phyloP scores from a whole-genome alignment of 1,140 invertebrate species.

The Maniola jurtina region DNA sequence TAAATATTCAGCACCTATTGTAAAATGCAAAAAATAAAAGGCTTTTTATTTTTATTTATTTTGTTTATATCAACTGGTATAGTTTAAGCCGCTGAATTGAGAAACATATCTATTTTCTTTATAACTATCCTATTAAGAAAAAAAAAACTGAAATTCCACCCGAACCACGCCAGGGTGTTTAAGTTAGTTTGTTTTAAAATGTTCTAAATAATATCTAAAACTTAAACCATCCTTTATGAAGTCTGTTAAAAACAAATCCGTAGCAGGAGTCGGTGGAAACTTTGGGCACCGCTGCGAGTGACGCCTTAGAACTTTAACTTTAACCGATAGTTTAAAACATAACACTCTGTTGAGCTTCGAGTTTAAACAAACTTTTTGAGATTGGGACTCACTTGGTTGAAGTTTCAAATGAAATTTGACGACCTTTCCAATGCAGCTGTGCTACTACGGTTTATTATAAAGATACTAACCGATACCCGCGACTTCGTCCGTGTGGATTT shows the following conservation, averaged over 20 bases:
- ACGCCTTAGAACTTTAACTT: conserved; percentile 3
- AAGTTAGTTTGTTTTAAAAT: no score
- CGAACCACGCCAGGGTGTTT: no score
- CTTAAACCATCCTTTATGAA: neutral
- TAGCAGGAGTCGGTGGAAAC: neutral
- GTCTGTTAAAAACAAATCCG: neutral
- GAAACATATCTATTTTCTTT: no score
- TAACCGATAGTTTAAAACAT: neutral
- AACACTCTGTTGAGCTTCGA: neutral
- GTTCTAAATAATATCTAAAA: neutral
- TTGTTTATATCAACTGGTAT: no score
- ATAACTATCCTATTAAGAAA: no score
- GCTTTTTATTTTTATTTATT: no score
- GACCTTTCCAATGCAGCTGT: neutral
- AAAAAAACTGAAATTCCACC: no score
- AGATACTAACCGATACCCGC: no score
- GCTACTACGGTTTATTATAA: neutral
- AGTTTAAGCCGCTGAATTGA: no score
- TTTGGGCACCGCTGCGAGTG: neutral
- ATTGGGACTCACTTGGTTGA: neutral
- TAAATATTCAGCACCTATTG: no score
- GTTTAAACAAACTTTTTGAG: neutral
- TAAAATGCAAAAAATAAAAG: no score
- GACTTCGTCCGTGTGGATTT: no score
- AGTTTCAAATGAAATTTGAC: neutral